Base-by-base conservation (phyloP, 1,140 invertebrate genomes). In the Catajapyx aquilonaris region DNA sequence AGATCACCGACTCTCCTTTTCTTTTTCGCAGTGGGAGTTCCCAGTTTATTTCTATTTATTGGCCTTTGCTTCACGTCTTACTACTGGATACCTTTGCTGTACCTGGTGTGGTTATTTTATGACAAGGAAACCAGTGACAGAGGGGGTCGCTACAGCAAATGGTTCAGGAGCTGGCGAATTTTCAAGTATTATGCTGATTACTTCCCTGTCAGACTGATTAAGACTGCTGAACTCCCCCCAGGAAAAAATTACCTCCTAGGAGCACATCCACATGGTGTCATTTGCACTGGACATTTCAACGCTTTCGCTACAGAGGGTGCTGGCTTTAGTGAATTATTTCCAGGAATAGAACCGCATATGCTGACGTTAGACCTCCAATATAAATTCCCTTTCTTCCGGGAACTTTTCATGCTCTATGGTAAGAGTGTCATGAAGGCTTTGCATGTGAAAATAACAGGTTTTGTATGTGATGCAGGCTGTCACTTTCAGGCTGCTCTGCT, bases 251-350 rank as follows among this genome's bases (percentile, higher is more conserved):
- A 69, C 44, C 57, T 69, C 13, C 52, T 67, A 42, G 62, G 60
- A 4, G 61, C 55, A 40, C 68, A 69, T 52, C 68, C 68, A 7
- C 68, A 71, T 49, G 68, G 68, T 17, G 54, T 68, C 19, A 49
- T 65, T 28, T 53, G 54, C 31, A 51, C 48, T 13, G 61, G 62
- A 39, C 56, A 56, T 18, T 61, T 66, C 42, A 38, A 43, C 20
- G 54, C 56, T 49, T 66, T 71, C 49, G 61, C 54, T 2, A 69
- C 69, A 3, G 64, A 71, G 45, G 68, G 52, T 15, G 59, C 56
- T 2, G 51, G 56, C 10, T 65, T 69, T 40, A 53, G 50, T 20
- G 39, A 65, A 35, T 37, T 51, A 7, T 72, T 66, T 50, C 68
- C 68, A 19, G 63, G 61, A 9, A 52, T 72, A 13, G 54, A 44